These are phyloP conservation scores for Stratiomys singularior DNA, from an alignment of 2,888 invertebrate species.

Conservation along the genomic window DNA sequence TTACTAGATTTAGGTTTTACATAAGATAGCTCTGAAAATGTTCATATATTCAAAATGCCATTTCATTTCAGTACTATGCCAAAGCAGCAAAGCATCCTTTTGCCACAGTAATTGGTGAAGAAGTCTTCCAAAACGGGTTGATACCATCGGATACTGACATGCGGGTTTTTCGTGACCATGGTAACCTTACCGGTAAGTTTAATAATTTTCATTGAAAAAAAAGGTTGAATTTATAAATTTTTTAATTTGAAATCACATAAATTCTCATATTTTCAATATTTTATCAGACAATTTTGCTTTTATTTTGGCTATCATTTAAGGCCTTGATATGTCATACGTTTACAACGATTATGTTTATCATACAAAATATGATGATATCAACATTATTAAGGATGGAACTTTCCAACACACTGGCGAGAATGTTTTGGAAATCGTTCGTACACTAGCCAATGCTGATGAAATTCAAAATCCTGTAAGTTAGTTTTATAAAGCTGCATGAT, in stretches of 20 bases:
- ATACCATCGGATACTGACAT: conserved; percentile 78
- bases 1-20: too few species aligned
- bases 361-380: conserved; percentile 75
- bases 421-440: conserved; percentile 69
- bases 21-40: neutral
- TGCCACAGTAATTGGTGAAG: conserved; percentile 70
- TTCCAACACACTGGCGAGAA: conserved; percentile 80
- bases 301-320: conserved; percentile 63
- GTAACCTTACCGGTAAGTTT: conserved; percentile 71
- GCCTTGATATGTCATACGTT: conserved; percentile 81
- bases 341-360: conserved; percentile 83
- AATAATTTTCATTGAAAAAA: too few species aligned
- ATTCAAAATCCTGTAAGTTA: conserved; percentile 59
- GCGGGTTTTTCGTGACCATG: conserved; percentile 74
- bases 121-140: conserved; percentile 73
- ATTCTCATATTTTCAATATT: too few species aligned
- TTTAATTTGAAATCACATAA: too few species aligned
- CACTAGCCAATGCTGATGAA: conserved; percentile 66
- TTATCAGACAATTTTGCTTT: too few species aligned
- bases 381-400: conserved; percentile 73
- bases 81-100: conserved; percentile 70
- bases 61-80: conserved; percentile 65
- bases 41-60: too few species aligned
- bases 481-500: too few species aligned
- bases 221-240: too few species aligned